Evolutionary conservation across 2,888 invertebrate genomes (phyloP).

Genomic region (Rhimphoctona megacephalus): DNA sequence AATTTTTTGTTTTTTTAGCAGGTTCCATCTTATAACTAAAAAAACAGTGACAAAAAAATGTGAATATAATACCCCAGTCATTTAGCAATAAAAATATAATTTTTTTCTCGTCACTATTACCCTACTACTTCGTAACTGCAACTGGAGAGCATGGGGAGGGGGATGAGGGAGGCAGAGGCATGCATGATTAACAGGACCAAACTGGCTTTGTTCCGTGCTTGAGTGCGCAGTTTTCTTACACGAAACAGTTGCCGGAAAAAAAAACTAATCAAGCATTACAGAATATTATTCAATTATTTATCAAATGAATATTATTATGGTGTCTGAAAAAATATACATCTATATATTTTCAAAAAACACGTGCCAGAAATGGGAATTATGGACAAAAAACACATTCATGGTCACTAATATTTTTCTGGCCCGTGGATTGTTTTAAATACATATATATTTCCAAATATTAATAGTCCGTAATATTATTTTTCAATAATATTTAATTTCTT

Average conservation of each 20-base stretch:
- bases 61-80: too few species aligned
- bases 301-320: neutral
- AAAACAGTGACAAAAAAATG: too few species aligned
- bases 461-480: neutral
- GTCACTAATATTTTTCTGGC: too few species aligned
- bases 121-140: neutral
- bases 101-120: too few species aligned
- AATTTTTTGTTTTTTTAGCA: neutral
- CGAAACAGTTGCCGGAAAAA: neutral
- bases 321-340: neutral
- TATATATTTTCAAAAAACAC: neutral
- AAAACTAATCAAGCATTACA: neutral
- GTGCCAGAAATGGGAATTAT: too few species aligned
- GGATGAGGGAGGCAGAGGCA: neutral
- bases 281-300: neutral
- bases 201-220: neutral
- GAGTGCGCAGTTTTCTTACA: neutral
- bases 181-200: neutral
- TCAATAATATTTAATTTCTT: neutral
- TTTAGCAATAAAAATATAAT: too few species aligned
- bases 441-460: neutral
- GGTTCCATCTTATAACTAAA: neutral
- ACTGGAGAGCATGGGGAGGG: neutral
- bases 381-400: too few species aligned
- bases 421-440: neutral